A percentile compares a stretch with the other conserved stretches of the same genome.
These are phyloP conservation scores for Dendrophyllia cribrosa DNA, from an alignment of 64 coral and sea anemone genomes.

Conservation along the genomic window DNA sequence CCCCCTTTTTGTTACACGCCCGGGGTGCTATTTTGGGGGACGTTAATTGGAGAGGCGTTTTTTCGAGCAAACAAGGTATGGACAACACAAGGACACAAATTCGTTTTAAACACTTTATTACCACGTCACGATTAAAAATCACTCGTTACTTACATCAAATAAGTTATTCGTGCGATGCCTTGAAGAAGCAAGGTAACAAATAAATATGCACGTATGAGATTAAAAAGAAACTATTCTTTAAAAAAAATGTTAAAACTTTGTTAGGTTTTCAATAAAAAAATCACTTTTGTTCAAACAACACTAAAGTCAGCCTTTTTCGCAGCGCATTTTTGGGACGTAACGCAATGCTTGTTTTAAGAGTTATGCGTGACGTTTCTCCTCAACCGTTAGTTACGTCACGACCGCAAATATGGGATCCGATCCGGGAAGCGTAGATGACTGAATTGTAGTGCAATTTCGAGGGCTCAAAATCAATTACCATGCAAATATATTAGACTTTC, in stretches of 20 bases:
- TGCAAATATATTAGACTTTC: conserved; percentile 14
- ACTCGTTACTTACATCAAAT: conserved; percentile 38
- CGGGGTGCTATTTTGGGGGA: too few species aligned
- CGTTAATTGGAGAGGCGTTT: too few species aligned
- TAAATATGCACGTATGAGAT: conserved; percentile 35
- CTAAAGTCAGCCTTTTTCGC: neutral
- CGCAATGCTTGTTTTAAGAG: neutral
- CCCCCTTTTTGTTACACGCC: too few species aligned
- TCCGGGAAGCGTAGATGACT: too few species aligned
- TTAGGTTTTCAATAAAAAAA: neutral
- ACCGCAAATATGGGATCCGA: too few species aligned
- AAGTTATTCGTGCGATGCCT: conserved; percentile 30
- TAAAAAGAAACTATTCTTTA: conserved; percentile 10
- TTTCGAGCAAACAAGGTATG: too few species aligned
- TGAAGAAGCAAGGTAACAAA: conserved; percentile 43
- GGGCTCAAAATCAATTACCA: neutral
- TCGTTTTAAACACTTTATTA: neutral
- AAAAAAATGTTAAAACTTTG: conserved; percentile 4
- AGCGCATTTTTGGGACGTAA: neutral
- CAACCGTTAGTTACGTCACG: too few species aligned
- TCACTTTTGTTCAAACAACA: conserved; percentile 1
- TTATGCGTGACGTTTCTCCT: neutral
- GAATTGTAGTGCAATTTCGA: too few species aligned
- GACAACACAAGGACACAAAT: neutral
- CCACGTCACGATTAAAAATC: conserved; percentile 20